These are phyloP conservation scores for Siderastrea siderea DNA, from an alignment of 92 coral and sea anemone genomes.

Conservation along the genomic window DNA sequence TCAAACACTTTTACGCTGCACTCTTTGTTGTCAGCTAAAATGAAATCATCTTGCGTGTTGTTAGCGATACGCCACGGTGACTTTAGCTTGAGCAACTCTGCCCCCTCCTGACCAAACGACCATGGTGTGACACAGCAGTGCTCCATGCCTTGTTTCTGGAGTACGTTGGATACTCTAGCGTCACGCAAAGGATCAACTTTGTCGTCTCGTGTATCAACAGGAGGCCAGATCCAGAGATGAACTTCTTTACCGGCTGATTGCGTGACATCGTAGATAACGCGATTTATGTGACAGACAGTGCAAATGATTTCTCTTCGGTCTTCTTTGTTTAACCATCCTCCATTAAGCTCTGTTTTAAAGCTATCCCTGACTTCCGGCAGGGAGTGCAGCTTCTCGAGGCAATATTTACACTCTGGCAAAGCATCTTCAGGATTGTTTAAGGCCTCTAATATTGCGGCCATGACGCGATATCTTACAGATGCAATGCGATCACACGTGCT, in stretches of 20 bases:
- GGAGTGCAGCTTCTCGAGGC: slow-evolving; percentile 44
- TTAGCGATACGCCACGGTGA: slow-evolving; percentile 51
- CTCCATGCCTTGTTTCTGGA: background rate
- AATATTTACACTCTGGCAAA: slow-evolving; percentile 30
- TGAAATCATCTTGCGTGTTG: slow-evolving; percentile 38
- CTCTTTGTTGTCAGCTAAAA: slow-evolving; percentile 54
- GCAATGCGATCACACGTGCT: slow-evolving; percentile 26
- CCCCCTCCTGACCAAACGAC: slow-evolving; percentile 16
- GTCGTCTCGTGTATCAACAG: background rate
- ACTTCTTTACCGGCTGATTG: background rate
- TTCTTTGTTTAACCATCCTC: background rate
- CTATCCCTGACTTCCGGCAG: slow-evolving; percentile 34
- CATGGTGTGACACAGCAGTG: background rate
- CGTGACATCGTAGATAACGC: slow-evolving; percentile 29
- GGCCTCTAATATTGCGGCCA: slow-evolving; percentile 49
- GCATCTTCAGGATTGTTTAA: slow-evolving; percentile 12
- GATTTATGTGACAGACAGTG: slow-evolving; percentile 27
- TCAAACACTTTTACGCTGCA: slow-evolving; percentile 50
- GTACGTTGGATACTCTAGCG: background rate
- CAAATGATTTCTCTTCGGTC: slow-evolving; percentile 26
- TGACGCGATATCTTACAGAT: slow-evolving; percentile 50
- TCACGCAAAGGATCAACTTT: slow-evolving; percentile 36
- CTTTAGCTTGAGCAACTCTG: slow-evolving; percentile 15
- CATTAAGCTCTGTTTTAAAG: background rate
- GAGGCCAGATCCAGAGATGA: slow-evolving; percentile 19